These are phyloP conservation scores for Ctenomys sociabilis DNA, from an alignment of 2,113 vertebrate genomes.

Conservation along the genomic window DNA sequence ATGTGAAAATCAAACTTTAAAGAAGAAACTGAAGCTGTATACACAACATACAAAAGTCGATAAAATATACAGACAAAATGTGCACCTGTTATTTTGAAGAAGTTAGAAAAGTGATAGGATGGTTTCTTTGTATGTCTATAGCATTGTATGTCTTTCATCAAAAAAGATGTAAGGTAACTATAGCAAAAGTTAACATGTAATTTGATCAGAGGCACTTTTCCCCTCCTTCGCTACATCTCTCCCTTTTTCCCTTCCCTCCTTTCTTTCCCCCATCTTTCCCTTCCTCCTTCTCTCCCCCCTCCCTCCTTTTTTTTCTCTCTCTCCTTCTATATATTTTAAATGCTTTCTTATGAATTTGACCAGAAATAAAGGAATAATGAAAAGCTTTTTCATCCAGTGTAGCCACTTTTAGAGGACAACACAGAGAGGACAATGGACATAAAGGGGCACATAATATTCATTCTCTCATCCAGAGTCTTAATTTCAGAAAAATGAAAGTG, in stretches of 20 bases:
- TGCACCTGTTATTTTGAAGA: background rate
- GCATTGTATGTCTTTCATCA: background rate
- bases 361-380: background rate
- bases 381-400: background rate
- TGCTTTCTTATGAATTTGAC: background rate
- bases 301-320: background rate
- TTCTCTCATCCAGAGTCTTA: background rate
- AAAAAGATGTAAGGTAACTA: background rate
- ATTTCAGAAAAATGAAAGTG: background rate
- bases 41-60: background rate
- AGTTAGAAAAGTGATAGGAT: background rate
- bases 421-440: background rate
- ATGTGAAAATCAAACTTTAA: background rate
- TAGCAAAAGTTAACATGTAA: background rate
- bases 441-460: background rate
- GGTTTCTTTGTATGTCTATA: background rate
- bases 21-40: background rate
- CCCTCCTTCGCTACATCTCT: background rate
- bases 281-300: no score
- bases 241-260: background rate
- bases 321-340: background rate
- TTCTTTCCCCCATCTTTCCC: rapidly evolving
- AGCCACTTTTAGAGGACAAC: no score
- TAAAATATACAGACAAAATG: background rate
- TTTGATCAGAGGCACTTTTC: background rate